Evolutionary conservation across 2,888 invertebrate species (phyloP), one percentile per base, ranked within the genome.

Genomic region (Onthophagus sagittarius): DNA sequence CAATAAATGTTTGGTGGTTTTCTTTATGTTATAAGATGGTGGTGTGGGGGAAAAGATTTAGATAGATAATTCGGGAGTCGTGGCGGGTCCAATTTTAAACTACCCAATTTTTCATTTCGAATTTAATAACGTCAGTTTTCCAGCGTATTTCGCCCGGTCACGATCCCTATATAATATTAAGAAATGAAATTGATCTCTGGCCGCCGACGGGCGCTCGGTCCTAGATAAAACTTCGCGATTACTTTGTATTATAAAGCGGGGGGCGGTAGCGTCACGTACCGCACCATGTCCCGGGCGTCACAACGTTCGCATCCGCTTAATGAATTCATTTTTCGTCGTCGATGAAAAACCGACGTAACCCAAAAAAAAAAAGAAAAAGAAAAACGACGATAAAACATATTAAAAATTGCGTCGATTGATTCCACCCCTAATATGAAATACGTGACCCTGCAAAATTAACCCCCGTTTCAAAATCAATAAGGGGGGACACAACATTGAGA

Each of bases 91-190:
- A 85, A 85, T 85, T 85, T 84, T 84, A 85, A 84, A 85, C 84
- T 84, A 84, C 83, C 84, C 85, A 85, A 85, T 85, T 85, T 85
- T 84, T 85, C 85, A 85, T 85, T 84, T 84, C 82, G 84, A 83
- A 84, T 85, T 85, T 85, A 85, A 85, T 85, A 85, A 85, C 84
- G 84, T 84, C 84, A 84, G 83, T 82, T 79, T 70, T 78, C 81
- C 77, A 80, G 79, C 80, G 80, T 79, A 82, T 81, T 81, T 79
- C 79, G 79, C 79, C 80, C 81, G 83, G 84, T 84, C 84, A 84
- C 84, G 84, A 84, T 82, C 82, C 83, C 84, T 82, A 84, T 84
- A 84, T 84, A 84, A 83, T 83, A 83, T 83, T 83, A 83, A 84
- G 83, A 84, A 84, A 83, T 83, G 84, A 84, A 84, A 84, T 84